Conservation (phyloP, 1,140 invertebrate genomes). For the Phocides pigmalion region DNA sequence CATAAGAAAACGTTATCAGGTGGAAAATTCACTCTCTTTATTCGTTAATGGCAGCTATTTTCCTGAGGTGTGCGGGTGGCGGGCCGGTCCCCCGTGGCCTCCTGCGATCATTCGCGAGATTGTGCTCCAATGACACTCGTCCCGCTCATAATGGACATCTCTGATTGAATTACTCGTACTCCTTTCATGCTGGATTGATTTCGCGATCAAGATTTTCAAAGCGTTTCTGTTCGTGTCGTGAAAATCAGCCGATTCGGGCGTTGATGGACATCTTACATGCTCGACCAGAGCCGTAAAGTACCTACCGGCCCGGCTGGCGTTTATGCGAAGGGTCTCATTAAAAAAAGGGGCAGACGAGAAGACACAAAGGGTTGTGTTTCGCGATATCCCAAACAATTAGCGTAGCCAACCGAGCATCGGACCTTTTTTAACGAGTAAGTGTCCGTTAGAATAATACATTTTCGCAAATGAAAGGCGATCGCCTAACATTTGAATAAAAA, state of each 20-base stretch:
- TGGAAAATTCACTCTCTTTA: constrained; percentile 60
- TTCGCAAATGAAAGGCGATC: constrained; percentile 49
- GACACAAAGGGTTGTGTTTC: constrained; percentile 10
- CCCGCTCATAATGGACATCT: constrained; percentile 58
- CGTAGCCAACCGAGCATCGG: constrained; percentile 35
- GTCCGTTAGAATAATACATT: constrained; percentile 57
- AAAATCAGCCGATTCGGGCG: constrained; percentile 1
- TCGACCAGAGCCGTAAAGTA: constrained; percentile 16
- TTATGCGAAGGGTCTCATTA: constrained; percentile 39
- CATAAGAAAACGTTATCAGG: constrained; percentile 55
- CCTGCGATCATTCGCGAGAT: constrained; percentile 54
- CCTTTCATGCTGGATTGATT: constrained; percentile 60
- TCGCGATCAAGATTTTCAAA: constrained; percentile 49
- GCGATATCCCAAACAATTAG: constrained; percentile 56
- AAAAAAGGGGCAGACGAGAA: constrained; percentile 33
- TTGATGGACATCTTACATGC: constrained; percentile 23
- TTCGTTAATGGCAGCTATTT: constrained; percentile 59
- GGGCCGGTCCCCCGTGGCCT: constrained; percentile 29
- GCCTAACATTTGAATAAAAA: not conserved
- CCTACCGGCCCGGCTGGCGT: constrained; percentile 6
- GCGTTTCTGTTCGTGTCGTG: constrained; percentile 20
- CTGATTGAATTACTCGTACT: constrained; percentile 61
- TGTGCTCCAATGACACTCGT: constrained; percentile 54
- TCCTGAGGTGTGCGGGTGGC: constrained; percentile 34
- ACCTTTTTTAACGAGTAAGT: constrained; percentile 54